phyloP scores from a whole-genome alignment of 2,888 invertebrate species.

The Cremastobaeus sp. region DNA sequence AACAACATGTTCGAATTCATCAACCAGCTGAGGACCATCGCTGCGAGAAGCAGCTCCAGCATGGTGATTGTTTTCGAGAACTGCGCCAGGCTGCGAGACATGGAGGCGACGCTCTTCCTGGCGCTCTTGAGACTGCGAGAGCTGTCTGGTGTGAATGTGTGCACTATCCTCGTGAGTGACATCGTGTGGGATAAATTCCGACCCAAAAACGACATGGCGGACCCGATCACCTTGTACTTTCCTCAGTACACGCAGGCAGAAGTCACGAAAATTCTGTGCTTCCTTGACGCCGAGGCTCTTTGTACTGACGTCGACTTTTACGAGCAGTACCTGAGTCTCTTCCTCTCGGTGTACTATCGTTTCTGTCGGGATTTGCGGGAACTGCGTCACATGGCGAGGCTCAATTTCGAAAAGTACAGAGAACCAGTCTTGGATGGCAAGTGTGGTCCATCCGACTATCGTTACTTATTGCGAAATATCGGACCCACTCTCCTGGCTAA shows the following conservation, averaged over 20 bases:
- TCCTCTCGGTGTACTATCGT: slow-evolving; percentile 90
- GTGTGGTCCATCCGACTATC: slow-evolving; percentile 82
- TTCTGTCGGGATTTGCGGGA: slow-evolving; percentile 92
- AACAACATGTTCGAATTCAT: slow-evolving; percentile 86
- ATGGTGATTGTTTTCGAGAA: slow-evolving; percentile 87
- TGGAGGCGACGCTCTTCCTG: slow-evolving; percentile 86
- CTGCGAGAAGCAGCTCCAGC: slow-evolving; percentile 76
- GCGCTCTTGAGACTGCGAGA: slow-evolving; percentile 87
- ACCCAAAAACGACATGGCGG: slow-evolving; percentile 83
- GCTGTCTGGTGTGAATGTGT: slow-evolving; percentile 84
- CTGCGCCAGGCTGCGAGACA: slow-evolving; percentile 87
- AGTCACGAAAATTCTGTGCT: slow-evolving; percentile 79
- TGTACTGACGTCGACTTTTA: slow-evolving; percentile 82
- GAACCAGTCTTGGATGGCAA: slow-evolving; percentile 86
- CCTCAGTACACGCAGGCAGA: slow-evolving; percentile 90
- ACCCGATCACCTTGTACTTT: slow-evolving; percentile 87
- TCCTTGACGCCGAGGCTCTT: slow-evolving; percentile 61
- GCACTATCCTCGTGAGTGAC: slow-evolving; percentile 87
- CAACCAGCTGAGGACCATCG: slow-evolving; percentile 78
- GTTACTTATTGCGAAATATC: slow-evolving; percentile 89
- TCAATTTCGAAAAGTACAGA: slow-evolving; percentile 87
- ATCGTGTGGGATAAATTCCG: slow-evolving; percentile 90
- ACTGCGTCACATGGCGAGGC: slow-evolving; percentile 87
- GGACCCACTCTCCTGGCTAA: slow-evolving; percentile 86
- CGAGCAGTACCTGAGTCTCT: slow-evolving; percentile 88